Base-by-base conservation (phyloP, 2,888 invertebrate species). In the Dasysyrphus tricinctus region DNA sequence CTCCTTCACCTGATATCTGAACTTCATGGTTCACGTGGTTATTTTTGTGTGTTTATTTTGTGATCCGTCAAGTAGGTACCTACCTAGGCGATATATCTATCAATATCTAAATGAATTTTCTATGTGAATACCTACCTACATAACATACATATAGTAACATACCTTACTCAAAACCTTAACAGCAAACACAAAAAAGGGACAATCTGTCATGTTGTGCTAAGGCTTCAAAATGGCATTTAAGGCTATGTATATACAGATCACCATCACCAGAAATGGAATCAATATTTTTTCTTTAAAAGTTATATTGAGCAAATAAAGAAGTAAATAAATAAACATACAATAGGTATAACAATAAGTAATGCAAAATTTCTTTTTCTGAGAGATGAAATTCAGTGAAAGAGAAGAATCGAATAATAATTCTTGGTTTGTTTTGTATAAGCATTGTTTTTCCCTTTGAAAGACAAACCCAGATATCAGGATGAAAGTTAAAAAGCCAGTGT, bases 1-100 rank as follows among this genome's bases (percentile, higher is more conserved):
- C 44, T 34, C n/a, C 29, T 63, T 29, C 11, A 63, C 24, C 12
- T 24, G 29, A 3, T 5, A 63, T 12, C 12, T 24, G 29, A 3
- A 8, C 6, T 29, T 63, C 14, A 63, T 5, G 12, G 47, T 47
- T 65, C 44, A 65, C 47, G 47, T 47, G 32, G 29, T 63, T 24
- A 24, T 44, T 44, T 5, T n/a, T 51, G 24, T 63, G 8, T 44
- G 44, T 9, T 29, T 44, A 65, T 16, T n/a, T 65, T 3, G 12
- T 2, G 19, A 51, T 24, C 19, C 5, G 24, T 24, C 24, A 51
- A 51, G 19, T 16, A 24, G 12, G 51, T 12, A 19, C 24, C 24
- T 24, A 24, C 3, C 12, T 51, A 24, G 51, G 4, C 16, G 47
- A 4, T 49, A 16, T 16, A 19, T 8, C 47, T 47, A 49, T 51